phyloP scores from a whole-genome alignment of 2,888 invertebrate species.

The Drosophila villosipedis region DNA sequence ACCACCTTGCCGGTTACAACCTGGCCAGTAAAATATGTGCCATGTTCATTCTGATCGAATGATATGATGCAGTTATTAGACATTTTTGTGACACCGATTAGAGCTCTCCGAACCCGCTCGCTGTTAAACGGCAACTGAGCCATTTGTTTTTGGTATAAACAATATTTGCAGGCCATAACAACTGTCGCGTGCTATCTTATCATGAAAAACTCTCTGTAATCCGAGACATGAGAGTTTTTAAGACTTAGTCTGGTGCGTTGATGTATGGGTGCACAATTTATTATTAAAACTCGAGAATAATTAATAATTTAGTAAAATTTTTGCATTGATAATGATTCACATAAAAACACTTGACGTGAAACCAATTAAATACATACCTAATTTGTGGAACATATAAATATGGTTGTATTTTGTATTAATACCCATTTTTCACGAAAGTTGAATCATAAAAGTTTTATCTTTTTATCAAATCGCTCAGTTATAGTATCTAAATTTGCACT shows the following conservation, averaged over 20 bases:
- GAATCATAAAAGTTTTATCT: not conserved
- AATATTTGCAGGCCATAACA: conserved; percentile 18
- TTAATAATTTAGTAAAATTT: too few relatives aligned
- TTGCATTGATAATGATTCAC: not conserved
- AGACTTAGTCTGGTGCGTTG: not conserved
- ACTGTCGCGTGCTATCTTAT: conserved; percentile 40
- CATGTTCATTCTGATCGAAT: conserved; percentile 88
- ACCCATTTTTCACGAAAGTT: not conserved
- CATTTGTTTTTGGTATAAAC: conserved; percentile 14
- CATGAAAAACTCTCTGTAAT: conserved; percentile 36
- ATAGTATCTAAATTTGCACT: not conserved
- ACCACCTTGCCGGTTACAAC: conserved; percentile 82
- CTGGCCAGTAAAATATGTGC: conserved; percentile 86
- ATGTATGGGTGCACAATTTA: not conserved
- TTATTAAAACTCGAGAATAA: not conserved
- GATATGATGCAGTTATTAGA: conserved; percentile 80
- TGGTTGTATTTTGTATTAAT: not conserved
- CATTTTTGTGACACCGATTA: conserved; percentile 50
- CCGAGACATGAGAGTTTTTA: conserved; percentile 14
- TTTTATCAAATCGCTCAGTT: not conserved
- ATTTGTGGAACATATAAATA: not conserved
- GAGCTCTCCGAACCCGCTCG: conserved; percentile 49
- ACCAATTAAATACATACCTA: not conserved
- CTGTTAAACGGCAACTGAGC: conserved; percentile 56
- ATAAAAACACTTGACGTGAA: not conserved